Evolutionary conservation across 2,888 invertebrate genomes (phyloP), one percentile per base, ranked within the genome.

Genomic region (Salpingus planirostris): DNA sequence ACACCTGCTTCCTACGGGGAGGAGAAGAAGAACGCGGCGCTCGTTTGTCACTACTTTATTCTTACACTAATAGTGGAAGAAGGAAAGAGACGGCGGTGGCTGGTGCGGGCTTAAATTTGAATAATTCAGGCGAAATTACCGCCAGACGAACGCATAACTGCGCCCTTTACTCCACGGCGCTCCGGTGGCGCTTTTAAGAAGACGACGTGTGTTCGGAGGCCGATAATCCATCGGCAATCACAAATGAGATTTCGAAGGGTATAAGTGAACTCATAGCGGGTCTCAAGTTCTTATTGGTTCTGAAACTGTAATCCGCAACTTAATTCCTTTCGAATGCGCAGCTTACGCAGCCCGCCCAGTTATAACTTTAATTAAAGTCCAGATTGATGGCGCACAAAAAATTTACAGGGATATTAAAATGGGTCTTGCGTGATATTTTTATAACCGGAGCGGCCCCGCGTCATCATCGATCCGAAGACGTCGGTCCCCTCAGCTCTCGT

Each of bases 311-410:
- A 56, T 55, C 53, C 49, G 27, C 31, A 38, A 40, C 50, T 50
- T 54, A 51, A 55, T 49, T 51, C 51, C 50, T 50, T 46, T 46
- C 49, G 48, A 51, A 54, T 52, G 43, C 47, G 37, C 42, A 43
- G 45, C 47, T 52, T 51, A 50, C 36, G 45, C 47, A 52, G 39
- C 48, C 43, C 44, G 38, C 38, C 45, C 46, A 42, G 44, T 47
- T 50, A 45, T 50, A 53, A 55, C 49, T 51, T 55, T 53, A 53
- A 55, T 55, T 55, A 53, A 55, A 53, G 48, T 48, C 42, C 38
- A 42, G 45, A 52, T 45, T 44, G 46, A 43, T 46, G 40, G 28
- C 13, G 27, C 21, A 23, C 11, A 38, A 38, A 38, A 38, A 38
- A 36, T 36, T 21, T 29, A 32, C 33, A 32, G 14, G 13, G 11